phyloP scores from a whole-genome alignment of 2,888 invertebrate species.

The Agonopterix arenella region DNA sequence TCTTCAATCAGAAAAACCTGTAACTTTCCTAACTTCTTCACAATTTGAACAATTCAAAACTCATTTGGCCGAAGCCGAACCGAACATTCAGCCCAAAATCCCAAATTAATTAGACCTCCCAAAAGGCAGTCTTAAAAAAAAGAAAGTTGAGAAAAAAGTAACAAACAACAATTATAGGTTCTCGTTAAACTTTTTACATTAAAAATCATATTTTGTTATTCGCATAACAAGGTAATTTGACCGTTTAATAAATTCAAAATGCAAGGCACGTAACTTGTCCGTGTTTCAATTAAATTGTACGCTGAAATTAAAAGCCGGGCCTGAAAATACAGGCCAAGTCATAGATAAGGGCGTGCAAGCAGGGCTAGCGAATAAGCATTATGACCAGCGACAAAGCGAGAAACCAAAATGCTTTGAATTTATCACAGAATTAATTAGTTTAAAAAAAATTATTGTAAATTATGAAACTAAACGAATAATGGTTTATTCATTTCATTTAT shows the following conservation, averaged over 20 bases:
- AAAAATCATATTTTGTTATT: slow-evolving; percentile 36
- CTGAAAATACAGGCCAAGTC: slow-evolving; percentile 7
- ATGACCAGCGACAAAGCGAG: no score
- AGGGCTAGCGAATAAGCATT: no score
- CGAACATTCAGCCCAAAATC: background rate
- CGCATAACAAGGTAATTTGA: slow-evolving; percentile 30
- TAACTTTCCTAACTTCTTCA: no score
- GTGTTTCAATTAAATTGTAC: slow-evolving; percentile 45
- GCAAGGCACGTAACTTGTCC: slow-evolving; percentile 34
- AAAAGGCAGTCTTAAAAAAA: background rate
- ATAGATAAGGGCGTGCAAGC: background rate
- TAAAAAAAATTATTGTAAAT: no score
- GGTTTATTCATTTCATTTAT: no score
- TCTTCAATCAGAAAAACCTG: no score
- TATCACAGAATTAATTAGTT: no score
- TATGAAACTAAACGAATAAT: no score
- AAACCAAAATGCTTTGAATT: no score
- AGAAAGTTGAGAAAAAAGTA: no score
- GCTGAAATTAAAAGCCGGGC: slow-evolving; percentile 18
- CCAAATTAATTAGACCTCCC: slow-evolving; percentile 12
- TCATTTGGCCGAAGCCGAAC: no score
- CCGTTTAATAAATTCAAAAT: slow-evolving; percentile 43
- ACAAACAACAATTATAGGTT: slow-evolving; percentile 22
- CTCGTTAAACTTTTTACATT: slow-evolving; percentile 39
- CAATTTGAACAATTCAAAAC: no score